These are phyloP conservation scores for Saimiri boliviensis DNA, from an alignment of 2,113 vertebrate genomes.

Conservation along the genomic window DNA sequence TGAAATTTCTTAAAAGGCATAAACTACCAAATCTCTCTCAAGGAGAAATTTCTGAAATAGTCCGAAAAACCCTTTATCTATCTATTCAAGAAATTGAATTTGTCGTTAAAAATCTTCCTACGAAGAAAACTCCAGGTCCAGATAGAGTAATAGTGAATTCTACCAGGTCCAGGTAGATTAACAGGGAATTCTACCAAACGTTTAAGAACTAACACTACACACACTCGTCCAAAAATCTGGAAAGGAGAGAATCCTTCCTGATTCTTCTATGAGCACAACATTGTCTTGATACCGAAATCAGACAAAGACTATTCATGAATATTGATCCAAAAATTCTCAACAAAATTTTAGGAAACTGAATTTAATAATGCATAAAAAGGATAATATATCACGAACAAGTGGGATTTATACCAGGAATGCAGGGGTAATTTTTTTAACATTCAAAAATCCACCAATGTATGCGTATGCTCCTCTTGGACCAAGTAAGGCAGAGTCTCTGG, in stretches of 20 bases:
- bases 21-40: neutral
- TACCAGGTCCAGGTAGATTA: neutral
- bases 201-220: neutral
- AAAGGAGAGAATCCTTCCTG: neutral
- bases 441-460: neutral
- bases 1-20: neutral
- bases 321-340: neutral
- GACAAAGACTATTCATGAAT: neutral
- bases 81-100: neutral
- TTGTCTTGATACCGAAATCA: neutral
- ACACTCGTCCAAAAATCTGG: neutral
- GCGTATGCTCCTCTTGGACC: neutral
- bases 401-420: neutral
- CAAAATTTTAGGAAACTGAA: neutral
- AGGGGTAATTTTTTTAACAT: neutral
- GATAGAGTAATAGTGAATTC: neutral
- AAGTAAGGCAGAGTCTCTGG: neutral
- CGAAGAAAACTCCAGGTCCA: neutral
- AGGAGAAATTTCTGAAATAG: neutral
- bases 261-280: neutral
- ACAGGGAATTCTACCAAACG: neutral
- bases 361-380: neutral
- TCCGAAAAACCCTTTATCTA: neutral
- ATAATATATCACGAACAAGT: neutral
- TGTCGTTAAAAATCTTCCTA: neutral